Percentiles rank a stretch among this genome's conserved stretches.
Conservation (phyloP, 1,140 invertebrate genomes). For the Elysia chlorotica region DNA sequence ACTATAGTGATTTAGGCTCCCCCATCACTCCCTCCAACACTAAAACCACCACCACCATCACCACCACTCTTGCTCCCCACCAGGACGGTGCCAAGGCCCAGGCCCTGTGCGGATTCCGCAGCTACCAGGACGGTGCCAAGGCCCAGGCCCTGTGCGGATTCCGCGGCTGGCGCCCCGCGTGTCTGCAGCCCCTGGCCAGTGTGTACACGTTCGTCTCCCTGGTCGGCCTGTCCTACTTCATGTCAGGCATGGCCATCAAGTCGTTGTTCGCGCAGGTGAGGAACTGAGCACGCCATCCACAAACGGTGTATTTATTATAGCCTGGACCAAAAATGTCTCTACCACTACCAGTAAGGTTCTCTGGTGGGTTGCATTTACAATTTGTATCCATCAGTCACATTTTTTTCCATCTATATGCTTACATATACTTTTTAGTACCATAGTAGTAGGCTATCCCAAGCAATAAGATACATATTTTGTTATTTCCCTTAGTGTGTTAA, state of each 20-base stretch:
- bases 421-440: background rate
- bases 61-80: background rate
- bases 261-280: background rate
- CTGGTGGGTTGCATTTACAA: no score
- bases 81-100: background rate
- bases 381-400: no score
- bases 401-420: background rate
- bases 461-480: background rate
- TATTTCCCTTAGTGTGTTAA: background rate
- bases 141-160: background rate
- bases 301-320: no score
- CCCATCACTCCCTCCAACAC: background rate
- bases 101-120: no score
- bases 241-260: background rate
- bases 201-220: background rate
- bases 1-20: no score
- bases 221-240: background rate
- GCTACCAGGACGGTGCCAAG: background rate
- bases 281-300: no score
- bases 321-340: no score
- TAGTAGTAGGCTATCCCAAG: background rate
- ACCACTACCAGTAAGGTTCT: no score
- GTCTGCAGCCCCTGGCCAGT: background rate
- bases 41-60: background rate
- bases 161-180: background rate